Evolutionary conservation across 30 jellyfish, hydroid and myxozoan genomes (phyloP).

Genomic region (Chrysaora quinquecirrha): DNA sequence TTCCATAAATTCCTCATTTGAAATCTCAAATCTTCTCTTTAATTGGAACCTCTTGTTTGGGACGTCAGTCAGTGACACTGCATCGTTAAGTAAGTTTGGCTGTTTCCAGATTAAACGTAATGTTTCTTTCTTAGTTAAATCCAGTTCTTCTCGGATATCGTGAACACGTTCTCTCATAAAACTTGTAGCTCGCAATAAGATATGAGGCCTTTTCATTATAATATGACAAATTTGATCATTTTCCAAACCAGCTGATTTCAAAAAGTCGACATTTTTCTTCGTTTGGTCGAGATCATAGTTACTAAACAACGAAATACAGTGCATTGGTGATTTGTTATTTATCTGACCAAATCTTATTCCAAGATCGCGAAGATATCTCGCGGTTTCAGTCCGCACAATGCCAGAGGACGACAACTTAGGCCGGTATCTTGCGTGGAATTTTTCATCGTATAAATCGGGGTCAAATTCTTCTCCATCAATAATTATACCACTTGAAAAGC

Average conservation of each 20-base stretch:
- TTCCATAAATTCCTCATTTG: constrained; percentile 43
- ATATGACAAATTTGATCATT: constrained; percentile 38
- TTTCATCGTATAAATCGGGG: constrained; percentile 15
- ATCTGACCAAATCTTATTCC: constrained; percentile 56
- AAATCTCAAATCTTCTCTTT: constrained; percentile 32
- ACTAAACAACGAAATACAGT: constrained; percentile 47
- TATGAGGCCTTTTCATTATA: constrained; percentile 51
- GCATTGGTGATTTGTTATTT: constrained; percentile 44
- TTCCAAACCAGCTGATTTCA: constrained; percentile 44
- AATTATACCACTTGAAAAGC: background rate
- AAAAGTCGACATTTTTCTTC: constrained; percentile 47
- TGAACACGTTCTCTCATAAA: constrained; percentile 27
- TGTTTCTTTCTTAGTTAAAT: constrained; percentile 53
- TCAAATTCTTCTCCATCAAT: background rate
- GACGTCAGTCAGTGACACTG: constrained; percentile 33
- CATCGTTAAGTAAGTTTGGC: constrained; percentile 56
- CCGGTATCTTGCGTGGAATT: constrained; percentile 28
- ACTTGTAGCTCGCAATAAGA: constrained; percentile 19
- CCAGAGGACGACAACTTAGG: constrained; percentile 57
- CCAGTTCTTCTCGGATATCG: constrained; percentile 60
- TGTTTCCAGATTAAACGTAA: constrained; percentile 30
- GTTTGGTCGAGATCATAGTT: constrained; percentile 45
- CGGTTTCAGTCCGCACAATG: constrained; percentile 58
- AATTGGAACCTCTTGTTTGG: constrained; percentile 26
- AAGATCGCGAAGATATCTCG: constrained; percentile 61